These are phyloP conservation scores for Dryococelus australis DNA, from an alignment of 2,888 invertebrate species.

Conservation along the genomic window DNA sequence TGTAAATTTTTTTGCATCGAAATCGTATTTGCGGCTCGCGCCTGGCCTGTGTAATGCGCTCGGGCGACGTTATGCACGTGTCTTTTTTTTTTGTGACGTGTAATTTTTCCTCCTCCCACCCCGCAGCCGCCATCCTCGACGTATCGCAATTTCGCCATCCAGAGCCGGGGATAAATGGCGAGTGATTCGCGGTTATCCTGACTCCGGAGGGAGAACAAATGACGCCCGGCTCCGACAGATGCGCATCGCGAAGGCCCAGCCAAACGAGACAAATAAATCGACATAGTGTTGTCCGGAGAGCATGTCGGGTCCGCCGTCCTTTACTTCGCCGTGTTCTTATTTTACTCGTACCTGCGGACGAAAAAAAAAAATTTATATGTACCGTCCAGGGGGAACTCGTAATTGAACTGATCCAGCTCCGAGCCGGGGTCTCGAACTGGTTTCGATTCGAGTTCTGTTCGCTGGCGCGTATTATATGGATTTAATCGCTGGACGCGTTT, in stretches of 20 bases:
- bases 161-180: not conserved
- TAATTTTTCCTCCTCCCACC: not conserved
- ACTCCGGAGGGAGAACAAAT: not conserved
- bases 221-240: not conserved
- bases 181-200: not conserved
- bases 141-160: not conserved
- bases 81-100: not conserved
- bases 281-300: not conserved
- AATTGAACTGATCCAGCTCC: not conserved
- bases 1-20: not conserved
- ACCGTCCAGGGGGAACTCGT: not conserved
- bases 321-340: not conserved
- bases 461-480: not conserved
- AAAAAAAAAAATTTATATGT: too few species aligned
- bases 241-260: not conserved
- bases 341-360: not conserved
- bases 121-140: not conserved
- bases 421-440: not conserved
- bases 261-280: not conserved
- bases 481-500: not conserved
- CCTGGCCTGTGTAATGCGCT: not conserved
- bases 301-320: not conserved
- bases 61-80: not conserved
- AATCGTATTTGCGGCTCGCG: not conserved
- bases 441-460: not conserved